Evolutionary conservation across 2,888 invertebrate genomes (phyloP).

Genomic region (Brachylomia viminalis): DNA sequence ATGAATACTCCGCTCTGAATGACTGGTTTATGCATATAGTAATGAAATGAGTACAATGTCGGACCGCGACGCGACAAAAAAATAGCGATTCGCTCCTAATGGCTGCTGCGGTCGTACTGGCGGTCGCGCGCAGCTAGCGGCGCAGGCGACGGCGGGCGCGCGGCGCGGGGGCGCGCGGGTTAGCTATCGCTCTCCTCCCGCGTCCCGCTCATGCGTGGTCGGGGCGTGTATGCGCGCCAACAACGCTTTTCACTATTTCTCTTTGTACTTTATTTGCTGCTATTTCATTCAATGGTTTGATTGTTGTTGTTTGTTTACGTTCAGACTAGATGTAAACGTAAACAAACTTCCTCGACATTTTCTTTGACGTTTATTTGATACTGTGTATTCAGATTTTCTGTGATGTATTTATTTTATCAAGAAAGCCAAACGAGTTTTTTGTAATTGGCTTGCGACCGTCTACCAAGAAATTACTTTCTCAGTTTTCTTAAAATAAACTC

Average conservation of each 20-base stretch:
- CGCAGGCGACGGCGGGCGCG: too few relatives aligned
- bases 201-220: too few relatives aligned
- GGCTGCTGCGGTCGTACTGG: too few relatives aligned
- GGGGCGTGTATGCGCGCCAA: too few relatives aligned
- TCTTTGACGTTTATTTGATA: constrained; percentile 3
- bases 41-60: too few relatives aligned
- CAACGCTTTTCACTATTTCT: constrained; percentile 38
- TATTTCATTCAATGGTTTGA: constrained; percentile 25
- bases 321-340: constrained; percentile 26
- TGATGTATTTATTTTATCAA: constrained; percentile 10
- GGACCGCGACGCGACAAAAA: too few relatives aligned
- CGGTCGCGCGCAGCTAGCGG: too few relatives aligned
- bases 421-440: constrained; percentile 9
- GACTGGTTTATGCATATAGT: too few relatives aligned
- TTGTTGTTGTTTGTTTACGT: constrained; percentile 22
- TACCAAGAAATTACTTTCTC: constrained; percentile 25
- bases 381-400: constrained; percentile 11
- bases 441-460: neutral
- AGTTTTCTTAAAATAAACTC: constrained; percentile 27
- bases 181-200: too few relatives aligned
- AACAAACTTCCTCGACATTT: constrained; percentile 20
- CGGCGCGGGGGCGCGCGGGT: too few relatives aligned
- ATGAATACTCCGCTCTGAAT: too few relatives aligned
- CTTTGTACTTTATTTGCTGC: constrained; percentile 33
- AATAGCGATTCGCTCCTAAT: too few relatives aligned